Base-by-base conservation (phyloP, 2,797 vertebrate genomes). In the Okamejei kenojei region DNA sequence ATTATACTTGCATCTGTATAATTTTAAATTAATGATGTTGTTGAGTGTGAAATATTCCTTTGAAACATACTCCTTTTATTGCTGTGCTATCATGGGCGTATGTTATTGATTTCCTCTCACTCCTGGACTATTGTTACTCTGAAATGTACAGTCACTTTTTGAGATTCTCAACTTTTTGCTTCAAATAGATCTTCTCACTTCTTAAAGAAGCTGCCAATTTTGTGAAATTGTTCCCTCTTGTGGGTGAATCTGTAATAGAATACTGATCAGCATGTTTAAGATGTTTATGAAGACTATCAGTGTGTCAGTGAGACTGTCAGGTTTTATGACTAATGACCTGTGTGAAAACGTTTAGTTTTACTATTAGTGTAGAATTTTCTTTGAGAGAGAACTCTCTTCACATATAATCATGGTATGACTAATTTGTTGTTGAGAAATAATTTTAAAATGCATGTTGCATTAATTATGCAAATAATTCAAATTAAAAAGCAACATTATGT, bases 151-250 rank as follows among this genome's bases (percentile, higher is more conserved):
- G 6, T 74, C 68, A 29, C 38, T 1, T 54, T 29, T 90, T 92
- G 38, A 91, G 32, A 23, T 91, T 91, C 68, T 38, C 21, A 45
- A 26, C 35, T 26, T 74, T 73, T 76, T 76, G 4, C 90, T 26
- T 58, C 35, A 54, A 54, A 19, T 35, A 90, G 35, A 32, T 11
- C 65, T 23, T 19, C 19, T 11, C 88, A 45, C 45, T 45, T 45
- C 73, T 73, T 73, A 73, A 45, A 90, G 88, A 76, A 54, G 68
- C 90, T 74, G 90, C 5, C 90, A 74, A 74, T 92, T 15, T 74
- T 76, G 71, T 92, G 90, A 45, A 92, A 92, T 74, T 74, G 90
- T 92, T 92, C 90, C 90, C 90, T 92, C 90, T 92, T 92, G 90
- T 92, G 90, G 90, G 90, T 76, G 90, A 92, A 92, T 35, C 0